phyloP scores from a whole-genome alignment of 2,113 vertebrate species.

The Pygoscelis antarcticus region DNA sequence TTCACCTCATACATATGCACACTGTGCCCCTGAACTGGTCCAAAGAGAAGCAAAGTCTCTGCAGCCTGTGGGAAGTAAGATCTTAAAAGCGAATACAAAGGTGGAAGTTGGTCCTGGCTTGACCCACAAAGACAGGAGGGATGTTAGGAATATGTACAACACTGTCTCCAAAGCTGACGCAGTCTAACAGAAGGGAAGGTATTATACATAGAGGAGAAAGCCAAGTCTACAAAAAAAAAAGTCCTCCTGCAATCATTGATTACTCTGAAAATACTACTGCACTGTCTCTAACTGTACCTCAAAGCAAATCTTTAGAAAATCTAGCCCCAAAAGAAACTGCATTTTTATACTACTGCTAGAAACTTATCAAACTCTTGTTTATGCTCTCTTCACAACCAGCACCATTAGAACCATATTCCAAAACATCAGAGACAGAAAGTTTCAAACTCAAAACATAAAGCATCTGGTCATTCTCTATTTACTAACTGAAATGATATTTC shows the following conservation, averaged over 20 bases:
- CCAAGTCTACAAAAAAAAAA: neutral
- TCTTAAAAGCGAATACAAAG: neutral
- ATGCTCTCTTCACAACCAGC: neutral
- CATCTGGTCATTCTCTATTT: neutral
- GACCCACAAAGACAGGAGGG: neutral
- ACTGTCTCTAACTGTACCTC: neutral
- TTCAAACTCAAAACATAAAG: neutral
- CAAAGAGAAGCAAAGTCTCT: neutral
- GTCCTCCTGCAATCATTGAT: neutral
- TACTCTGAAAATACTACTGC: neutral
- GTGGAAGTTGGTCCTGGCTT: neutral
- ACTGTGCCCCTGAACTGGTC: neutral
- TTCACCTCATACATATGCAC: neutral
- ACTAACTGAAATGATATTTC: neutral
- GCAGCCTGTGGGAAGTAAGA: neutral
- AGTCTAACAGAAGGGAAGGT: neutral
- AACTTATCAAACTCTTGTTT: neutral
- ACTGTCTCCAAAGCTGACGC: neutral
- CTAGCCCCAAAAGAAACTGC: neutral
- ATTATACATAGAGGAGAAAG: neutral
- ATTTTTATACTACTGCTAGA: neutral
- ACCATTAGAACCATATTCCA: neutral
- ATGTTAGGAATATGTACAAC: neutral
- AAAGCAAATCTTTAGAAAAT: neutral
- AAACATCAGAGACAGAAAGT: neutral